These are phyloP conservation scores for Bugulina stolonifera DNA, from an alignment of 2,888 invertebrate genomes.

Conservation along the genomic window DNA sequence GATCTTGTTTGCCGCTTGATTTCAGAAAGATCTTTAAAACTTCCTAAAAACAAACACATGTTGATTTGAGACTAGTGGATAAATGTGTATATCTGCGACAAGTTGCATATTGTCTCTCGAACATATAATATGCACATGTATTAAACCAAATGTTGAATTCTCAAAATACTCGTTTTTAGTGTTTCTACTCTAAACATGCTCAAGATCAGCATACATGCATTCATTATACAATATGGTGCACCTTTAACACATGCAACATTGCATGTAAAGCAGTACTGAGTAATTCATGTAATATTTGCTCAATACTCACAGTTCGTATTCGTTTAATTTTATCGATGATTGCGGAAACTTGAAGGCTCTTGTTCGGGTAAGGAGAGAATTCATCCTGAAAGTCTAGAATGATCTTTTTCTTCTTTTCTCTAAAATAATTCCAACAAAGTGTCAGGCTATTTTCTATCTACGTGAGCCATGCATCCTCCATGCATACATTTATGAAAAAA, in stretches of 20 bases:
- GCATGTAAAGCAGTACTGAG: too few relatives aligned
- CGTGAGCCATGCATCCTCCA: neutral
- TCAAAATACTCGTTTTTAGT: too few relatives aligned
- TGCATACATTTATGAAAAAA: neutral
- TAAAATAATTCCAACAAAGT: too few relatives aligned
- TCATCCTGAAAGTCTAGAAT: conserved; percentile 4
- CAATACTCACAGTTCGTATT: conserved; percentile 1
- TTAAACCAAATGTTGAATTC: too few relatives aligned
- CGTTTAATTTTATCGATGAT: neutral
- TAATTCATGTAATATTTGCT: neutral
- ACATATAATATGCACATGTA: too few relatives aligned
- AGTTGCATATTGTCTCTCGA: too few relatives aligned
- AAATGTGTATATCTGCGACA: too few relatives aligned
- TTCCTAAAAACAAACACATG: neutral
- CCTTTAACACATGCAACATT: too few relatives aligned
- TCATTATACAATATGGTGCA: too few relatives aligned
- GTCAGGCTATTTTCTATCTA: neutral
- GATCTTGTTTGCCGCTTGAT: neutral
- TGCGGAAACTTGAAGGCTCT: neutral
- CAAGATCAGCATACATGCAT: too few relatives aligned
- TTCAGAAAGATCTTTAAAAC: conserved; percentile 7
- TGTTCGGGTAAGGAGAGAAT: neutral
- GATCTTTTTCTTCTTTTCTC: conserved; percentile 2
- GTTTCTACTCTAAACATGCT: too few relatives aligned
- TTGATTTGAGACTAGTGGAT: too few relatives aligned